Evolutionary conservation across 2,888 invertebrate genomes (phyloP), one percentile per base, ranked within the genome.

Genomic region (Fissipunctia ypsillon): DNA sequence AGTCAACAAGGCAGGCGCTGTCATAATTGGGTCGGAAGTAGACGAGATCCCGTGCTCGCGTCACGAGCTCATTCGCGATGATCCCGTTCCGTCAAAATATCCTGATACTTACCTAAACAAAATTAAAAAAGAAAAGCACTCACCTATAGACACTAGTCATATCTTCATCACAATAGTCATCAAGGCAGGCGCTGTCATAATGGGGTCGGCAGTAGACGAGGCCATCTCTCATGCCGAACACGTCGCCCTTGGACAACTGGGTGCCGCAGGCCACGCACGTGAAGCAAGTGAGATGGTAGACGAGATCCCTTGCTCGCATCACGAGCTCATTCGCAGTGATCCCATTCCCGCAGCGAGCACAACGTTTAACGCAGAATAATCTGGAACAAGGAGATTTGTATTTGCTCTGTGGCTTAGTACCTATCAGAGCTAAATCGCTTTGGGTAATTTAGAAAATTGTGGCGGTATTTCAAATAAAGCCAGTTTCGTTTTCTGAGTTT

Each of bases 231-330:
- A 99, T 98, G 45, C 99, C 99, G 93, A 99, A 99, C 87, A 98
- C 98, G 90, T 99, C 99, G 35, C 99, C 99, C 90, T 99, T 98
- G 78, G 98, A 97, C 80, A 99, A 96, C 68, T 98, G 97, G 54
- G 97, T 97, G 65, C 98, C 98, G 92, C 99, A 99, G 56, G 98
- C 97, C 73, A 97, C 97, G 93, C 99, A 99, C 50, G 98, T 98
- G 96, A 99, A 99, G 95, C 99, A 99, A 84, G 98, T 97, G 73
- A 99, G 97, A 93, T 99, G 99, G 95, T 98, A 99, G 76, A 99
- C 98, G 89, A 98, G 96, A 86, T 99, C 98, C 59, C 98, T 96
- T 0, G 99, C 99, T 78, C 98, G 95, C 99, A 99, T 99, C 90
- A 99, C 99, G 91, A 99, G 96, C 95, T 99, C 99, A 88, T 98